Percentiles rank a stretch among this genome's conserved stretches.
Evolutionary conservation across 2,888 invertebrate genomes (phyloP).

Genomic region (Microplitis deprimator): DNA sequence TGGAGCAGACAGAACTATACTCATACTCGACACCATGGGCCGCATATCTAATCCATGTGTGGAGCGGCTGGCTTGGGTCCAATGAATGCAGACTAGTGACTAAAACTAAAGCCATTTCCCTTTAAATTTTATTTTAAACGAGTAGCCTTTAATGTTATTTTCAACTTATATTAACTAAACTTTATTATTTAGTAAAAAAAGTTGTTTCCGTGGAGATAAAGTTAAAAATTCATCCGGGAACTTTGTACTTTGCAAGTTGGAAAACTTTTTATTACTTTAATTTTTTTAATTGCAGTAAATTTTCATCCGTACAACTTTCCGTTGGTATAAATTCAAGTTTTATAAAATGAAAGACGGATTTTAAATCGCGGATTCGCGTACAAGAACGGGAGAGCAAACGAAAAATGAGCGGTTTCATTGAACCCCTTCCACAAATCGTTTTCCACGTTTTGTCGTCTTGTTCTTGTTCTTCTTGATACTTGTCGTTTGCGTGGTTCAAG

Average conservation of each 20-base stretch:
- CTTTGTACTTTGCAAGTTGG: not conserved
- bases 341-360: too few relatives aligned
- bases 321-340: too few relatives aligned
- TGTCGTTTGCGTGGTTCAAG: conserved; percentile 21
- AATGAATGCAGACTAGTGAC: conserved; percentile 3
- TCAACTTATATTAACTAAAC: not conserved
- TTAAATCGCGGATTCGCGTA: too few relatives aligned
- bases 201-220: too few relatives aligned
- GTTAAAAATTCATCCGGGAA: too few relatives aligned
- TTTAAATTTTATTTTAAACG: not conserved
- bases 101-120: not conserved
- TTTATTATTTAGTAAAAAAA: not conserved
- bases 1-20: not conserved
- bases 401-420: conserved; percentile 18
- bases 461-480: conserved; percentile 12
- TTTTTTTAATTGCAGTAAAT: too few relatives aligned
- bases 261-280: too few relatives aligned
- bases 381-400: too few relatives aligned
- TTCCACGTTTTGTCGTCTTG: conserved; percentile 31
- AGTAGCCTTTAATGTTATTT: not conserved
- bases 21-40: not conserved
- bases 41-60: conserved; percentile 1
- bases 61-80: conserved; percentile 4
- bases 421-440: conserved; percentile 30
- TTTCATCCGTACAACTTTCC: too few relatives aligned